Base-by-base conservation (phyloP, 2,797 vertebrate genomes). In the Anomalospiza imberbis region DNA sequence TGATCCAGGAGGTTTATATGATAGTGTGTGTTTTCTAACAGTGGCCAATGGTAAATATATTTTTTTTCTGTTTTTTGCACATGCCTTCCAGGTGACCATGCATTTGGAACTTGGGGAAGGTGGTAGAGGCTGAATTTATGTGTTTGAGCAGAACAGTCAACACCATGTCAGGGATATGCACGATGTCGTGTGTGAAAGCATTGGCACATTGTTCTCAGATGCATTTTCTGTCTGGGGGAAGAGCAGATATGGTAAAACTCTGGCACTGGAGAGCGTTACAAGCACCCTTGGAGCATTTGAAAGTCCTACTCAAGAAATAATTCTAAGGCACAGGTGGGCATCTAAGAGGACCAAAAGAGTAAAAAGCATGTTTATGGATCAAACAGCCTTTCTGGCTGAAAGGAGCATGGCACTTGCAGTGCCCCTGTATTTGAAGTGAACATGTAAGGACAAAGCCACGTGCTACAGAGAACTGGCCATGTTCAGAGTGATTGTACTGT, bases 381-480 rank as follows among this genome's bases (percentile, higher is more conserved):
- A 95, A 94, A 94, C 60, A 84, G 45, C 63, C 85, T 90, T 91
- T 95, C 89, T 94, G 91, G 66, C 67, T 96, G 28, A 94, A 93
- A 93, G 71, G 45, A 92, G 29, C 76, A 32, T 6, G 12, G 73
- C 8, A 1, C 63, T 95, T 65, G 70, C 40, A 66, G 76, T 25
- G 85, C 48, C 42, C 79, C 40, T 32, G 26, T 78, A 4, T 93
- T 93, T 94, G 87, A 86, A 92, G 82, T 53, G 71, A 85, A 66
- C 70, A 55, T n/a, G 32, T 67, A 57, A 93, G 73, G 66, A 88
- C 40, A 84, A 95, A 92, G 71, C 66, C 66, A 17, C 44, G 60
- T 34, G 66, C 74, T 55, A 13, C 45, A 18, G n/a, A 75, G 76
- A 31, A 9, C 58, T 93, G 75, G 28, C 36, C 1, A 0, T 45